Evolutionary conservation across 2,113 vertebrate species (phyloP), one percentile per base, ranked within the genome.

Genomic region (Microcebus lehilahytsara): DNA sequence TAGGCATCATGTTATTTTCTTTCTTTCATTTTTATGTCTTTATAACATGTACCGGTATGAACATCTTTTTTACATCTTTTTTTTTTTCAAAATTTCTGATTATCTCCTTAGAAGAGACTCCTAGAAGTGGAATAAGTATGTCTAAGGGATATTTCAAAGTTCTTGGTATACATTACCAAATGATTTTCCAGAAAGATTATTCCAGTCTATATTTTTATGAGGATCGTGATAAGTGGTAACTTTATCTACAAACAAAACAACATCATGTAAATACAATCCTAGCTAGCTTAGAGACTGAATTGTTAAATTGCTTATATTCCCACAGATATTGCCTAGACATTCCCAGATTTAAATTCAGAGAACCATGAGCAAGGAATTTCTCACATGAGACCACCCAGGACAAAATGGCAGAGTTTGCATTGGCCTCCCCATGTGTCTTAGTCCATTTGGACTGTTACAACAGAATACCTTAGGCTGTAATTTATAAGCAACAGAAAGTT

Each of bases 191-290:
- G 69, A 93, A 93, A 37, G 12, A 77, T 88, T 60, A 74, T 75
- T 51, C 90, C 20, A 42, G 27, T 40, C 34, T 58, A 46, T 25
- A 77, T 51, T 51, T 12, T 27, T 92, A 30, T 58, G 12, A 8
- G n/a, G 37, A 87, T 42, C 75, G 67, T 56, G 6, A 17, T 88
- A 77, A 37, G 12, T 88, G 89, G 77, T 53, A 83, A 67, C 23
- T 75, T 58, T 49, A 86, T 49, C 58, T n/a, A 79, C 74, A 89
- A n/a, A 75, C 11, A 84, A 87, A 92, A 88, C 46, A 92, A 83
- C 66, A 74, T 40, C 19, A 60, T 51, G 40, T 42, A 80, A 80
- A 51, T 84, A 69, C 88, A 30, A 60, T 56, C 10, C 16, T 53
- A 32, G n/a, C 51, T 77, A 75, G 19, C 56, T 66, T 58, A 62